Evolutionary conservation across 2,113 vertebrate genomes (phyloP), one percentile per base, ranked within the genome.

Genomic region (Scytalopus superciliaris): DNA sequence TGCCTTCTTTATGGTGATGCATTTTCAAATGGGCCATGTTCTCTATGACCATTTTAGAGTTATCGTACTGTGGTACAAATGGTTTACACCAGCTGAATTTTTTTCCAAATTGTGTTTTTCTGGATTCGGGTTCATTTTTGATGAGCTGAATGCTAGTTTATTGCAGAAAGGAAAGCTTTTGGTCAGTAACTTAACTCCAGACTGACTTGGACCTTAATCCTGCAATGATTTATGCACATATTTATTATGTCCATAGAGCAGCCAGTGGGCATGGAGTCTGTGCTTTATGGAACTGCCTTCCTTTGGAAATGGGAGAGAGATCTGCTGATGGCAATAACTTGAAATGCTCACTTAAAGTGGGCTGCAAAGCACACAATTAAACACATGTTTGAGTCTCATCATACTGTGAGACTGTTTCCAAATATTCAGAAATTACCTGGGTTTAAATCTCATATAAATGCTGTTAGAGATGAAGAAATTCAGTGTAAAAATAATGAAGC

Each of bases 161-260:
- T 49, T 84, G 49, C 56, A 72, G 37, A 86, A 88, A 78, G 18
- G 28, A 77, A 74, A 67, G 44, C 60, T 72, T 92, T 82, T 66
- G 68, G 53, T 92, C 66, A 57, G 44, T 86, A 78, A 75, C 53
- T 90, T 57, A 90, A 57, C 49, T 92, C 80, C 66, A 89, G 35
- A 89, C 37, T 81, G 76, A 90, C 53, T 92, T 92, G 90, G 90
- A 80, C 44, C 47, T 93, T 90, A 78, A 87, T 95, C 62, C 73
- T 81, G 79, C 31, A 57, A 0, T 84, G 66, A 86, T 86, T 94
- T 87, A 82, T 89, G 73, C 66, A 68, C 19, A 8, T 89, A 60
- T 74, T 89, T 92, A 81, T 59, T 33, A 31, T 60, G 56, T 89
- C 72, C 68, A 49, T 52, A 74, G 82, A 90, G 35, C 59, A 81